Evolutionary conservation across 1,140 invertebrate species (phyloP).

Genomic region (Drosophila repletoides): DNA sequence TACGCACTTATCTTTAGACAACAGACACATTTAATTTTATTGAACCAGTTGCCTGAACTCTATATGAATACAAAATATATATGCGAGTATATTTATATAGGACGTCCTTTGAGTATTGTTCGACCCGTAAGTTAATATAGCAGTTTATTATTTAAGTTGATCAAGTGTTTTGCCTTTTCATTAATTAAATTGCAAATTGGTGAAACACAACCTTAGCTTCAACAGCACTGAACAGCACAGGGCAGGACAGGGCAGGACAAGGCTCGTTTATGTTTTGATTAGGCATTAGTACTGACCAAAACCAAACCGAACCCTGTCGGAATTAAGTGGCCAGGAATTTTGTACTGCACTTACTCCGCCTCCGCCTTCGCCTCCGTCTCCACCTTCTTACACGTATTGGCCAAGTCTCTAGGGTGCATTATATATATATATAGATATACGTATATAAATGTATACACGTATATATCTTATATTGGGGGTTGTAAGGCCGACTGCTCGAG

Average conservation of each 20-base stretch:
- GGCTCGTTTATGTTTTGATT: conserved; percentile 64
- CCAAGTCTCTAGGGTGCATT: conserved; percentile 70
- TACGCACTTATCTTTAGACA: background rate
- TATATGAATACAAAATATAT: background rate
- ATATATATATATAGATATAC: conserved; percentile 32
- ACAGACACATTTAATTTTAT: conserved; percentile 44
- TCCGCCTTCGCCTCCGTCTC: background rate
- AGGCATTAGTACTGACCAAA: conserved; percentile 41
- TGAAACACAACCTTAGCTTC: background rate
- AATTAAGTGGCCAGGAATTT: conserved; percentile 48
- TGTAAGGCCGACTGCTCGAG: conserved; percentile 30
- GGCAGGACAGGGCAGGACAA: too few relatives aligned
- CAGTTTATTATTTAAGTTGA: background rate
- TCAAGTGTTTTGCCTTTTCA: conserved; percentile 68
- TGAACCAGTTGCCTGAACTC: conserved; percentile 28
- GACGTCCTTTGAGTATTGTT: background rate
- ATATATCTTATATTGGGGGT: conserved; percentile 6
- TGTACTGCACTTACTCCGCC: conserved; percentile 17
- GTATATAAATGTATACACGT: conserved; percentile 1
- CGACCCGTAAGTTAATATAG: background rate
- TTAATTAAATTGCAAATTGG: conserved; percentile 65
- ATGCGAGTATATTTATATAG: background rate
- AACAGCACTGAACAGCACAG: background rate
- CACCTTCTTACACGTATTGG: conserved; percentile 20
- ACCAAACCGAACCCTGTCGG: conserved; percentile 56